These are phyloP conservation scores for Dicaeum eximium DNA, from an alignment of 2,113 vertebrate genomes.

Conservation along the genomic window DNA sequence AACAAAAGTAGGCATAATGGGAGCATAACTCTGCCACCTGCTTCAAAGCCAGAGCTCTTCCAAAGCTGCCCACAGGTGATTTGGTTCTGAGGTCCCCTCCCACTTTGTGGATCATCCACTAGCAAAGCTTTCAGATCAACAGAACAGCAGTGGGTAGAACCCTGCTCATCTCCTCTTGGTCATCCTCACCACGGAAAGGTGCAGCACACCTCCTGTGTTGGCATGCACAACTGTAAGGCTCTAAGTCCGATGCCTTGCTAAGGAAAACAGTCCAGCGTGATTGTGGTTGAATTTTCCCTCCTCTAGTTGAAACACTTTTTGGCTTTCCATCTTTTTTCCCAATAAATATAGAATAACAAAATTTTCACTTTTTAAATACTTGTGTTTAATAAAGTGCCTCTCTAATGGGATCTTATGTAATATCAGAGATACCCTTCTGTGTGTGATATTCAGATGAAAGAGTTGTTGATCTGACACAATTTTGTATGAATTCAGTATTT, in stretches of 20 bases:
- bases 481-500: not conserved
- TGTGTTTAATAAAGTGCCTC: not conserved
- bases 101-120: accelerated
- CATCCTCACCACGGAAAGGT: not conserved
- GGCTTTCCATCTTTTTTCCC: not conserved
- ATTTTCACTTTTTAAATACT: not conserved
- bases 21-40: accelerated
- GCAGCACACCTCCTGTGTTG: not conserved
- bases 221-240: accelerated
- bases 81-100: not conserved
- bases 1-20: not conserved
- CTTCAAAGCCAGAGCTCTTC: not conserved
- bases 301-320: not conserved
- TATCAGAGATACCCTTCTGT: not conserved
- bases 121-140: not conserved
- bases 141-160: accelerated
- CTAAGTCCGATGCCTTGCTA: too few relatives aligned
- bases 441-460: not conserved
- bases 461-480: not conserved
- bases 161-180: not conserved
- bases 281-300: accelerated
- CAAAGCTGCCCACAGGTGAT: accelerated
- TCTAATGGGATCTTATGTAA: not conserved
- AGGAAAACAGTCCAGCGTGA: not conserved
- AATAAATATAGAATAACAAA: not conserved